Percentiles rank a stretch among this genome's conserved stretches.
These are phyloP conservation scores for rabbit (Oryctolagus cuniculus) DNA, from an alignment of 2,113 vertebrate species.

Conservation along the genomic window mOryCun1.1 NC_091432.1:19879001-19879500, in stretches of 20 bases:
- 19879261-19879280: neutral
- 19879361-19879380: slow-evolving; percentile 10
- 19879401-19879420: slow-evolving; percentile 48
- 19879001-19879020: slow-evolving; percentile 20
- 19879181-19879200: neutral
- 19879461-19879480: slow-evolving; percentile 82
- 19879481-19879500: slow-evolving; percentile 76
- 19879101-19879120: neutral
- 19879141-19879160: neutral
- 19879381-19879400: slow-evolving; percentile 58
- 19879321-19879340: neutral
- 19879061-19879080: slow-evolving; percentile 17
- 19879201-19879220: neutral
- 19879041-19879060: slow-evolving; percentile 49
- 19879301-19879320: neutral
- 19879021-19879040: slow-evolving; percentile 37
- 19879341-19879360: neutral
- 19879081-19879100: slow-evolving; percentile 35
- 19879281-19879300: neutral
- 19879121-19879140: neutral
- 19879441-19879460: slow-evolving; percentile 72
- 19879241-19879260: neutral
- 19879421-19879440: slow-evolving; percentile 54
- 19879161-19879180: slow-evolving; percentile 23
- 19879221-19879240: neutral